Base-by-base conservation (phyloP, 2,113 vertebrate species). In the Morone saxatilis region DNA sequence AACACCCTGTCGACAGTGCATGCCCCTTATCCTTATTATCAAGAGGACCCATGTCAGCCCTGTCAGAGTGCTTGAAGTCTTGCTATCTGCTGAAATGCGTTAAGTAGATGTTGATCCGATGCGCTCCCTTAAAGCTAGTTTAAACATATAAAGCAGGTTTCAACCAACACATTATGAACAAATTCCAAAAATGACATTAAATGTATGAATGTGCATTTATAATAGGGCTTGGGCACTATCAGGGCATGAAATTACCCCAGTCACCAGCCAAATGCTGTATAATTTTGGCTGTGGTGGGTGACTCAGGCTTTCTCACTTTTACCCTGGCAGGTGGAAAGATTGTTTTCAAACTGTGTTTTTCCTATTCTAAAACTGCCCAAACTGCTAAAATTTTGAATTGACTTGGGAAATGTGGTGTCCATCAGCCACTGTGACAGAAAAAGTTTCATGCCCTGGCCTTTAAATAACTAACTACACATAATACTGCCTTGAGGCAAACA, bases 1-100 rank as follows among this genome's bases (percentile, higher is more conserved):
- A 90, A 81, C 73, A 85, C 79, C 56, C 78, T 85, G 88, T 77
- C 78, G 73, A 85, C 88, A 81, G 73, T 66, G 31, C 68, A 73
- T 90, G 73, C 87, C 85, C 87, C 81, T 31, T 71, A 57, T 90
- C 80, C 87, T 88, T 93, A 89, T 91, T 91, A 91, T 90, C 85
- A 93, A 90, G 88, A 90, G 79, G 81, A 81, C 81, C 78, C 68
- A 25, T 89, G 88, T 91, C 91, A 90, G 83, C 38, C 68, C 81
- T 91, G 88, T 90, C 91, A 91, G 43, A 51, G 63, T 10, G 57
- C 75, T 85, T 78, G 53, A 85, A 79, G 85, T 81, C 81, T 71
- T 50, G 60, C 85, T 89, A 83, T 90, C 81, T 83, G 83, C 79
- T 60, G 83, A 86, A 88, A 86, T 40, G 78, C 71, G 66, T 83